These are phyloP conservation scores for Octodonta nipae DNA, from an alignment of 2,888 invertebrate species.

Conservation along the genomic window DNA sequence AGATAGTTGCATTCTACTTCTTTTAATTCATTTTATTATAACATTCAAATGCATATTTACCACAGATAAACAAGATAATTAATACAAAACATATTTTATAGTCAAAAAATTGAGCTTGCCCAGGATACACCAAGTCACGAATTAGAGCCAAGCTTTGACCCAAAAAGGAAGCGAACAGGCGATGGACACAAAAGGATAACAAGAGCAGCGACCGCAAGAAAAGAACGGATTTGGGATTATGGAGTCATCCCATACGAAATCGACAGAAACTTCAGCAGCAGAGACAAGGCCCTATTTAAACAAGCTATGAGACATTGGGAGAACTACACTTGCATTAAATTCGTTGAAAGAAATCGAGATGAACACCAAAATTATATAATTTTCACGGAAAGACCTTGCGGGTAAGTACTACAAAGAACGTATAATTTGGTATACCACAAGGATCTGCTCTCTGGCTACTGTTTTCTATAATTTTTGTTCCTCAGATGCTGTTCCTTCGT, in stretches of 20 bases:
- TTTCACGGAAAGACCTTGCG: constrained; percentile 89
- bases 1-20: too few species aligned
- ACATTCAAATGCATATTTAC: too few species aligned
- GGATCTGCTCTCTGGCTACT: too few species aligned
- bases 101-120: too few species aligned
- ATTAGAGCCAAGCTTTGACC: too few species aligned
- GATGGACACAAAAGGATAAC: constrained; percentile 39
- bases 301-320: constrained; percentile 99
- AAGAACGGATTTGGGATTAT: constrained; percentile 90
- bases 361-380: constrained; percentile 89
- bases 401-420: constrained; percentile 63
- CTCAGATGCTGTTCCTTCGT: constrained; percentile 95
- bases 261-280: constrained; percentile 87
- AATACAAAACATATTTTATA: too few species aligned
- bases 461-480: too few species aligned
- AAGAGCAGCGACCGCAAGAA: constrained; percentile 85
- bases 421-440: too few species aligned
- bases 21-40: too few species aligned
- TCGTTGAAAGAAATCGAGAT: constrained; percentile 75
- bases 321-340: constrained; percentile 92
- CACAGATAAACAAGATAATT: too few species aligned
- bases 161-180: too few species aligned
- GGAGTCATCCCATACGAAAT: constrained; percentile 96
- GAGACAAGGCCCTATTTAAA: constrained; percentile 88
- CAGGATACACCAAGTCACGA: constrained; percentile 43